These are phyloP conservation scores for Bubo bubo DNA, from an alignment of 2,113 vertebrate genomes.

Conservation along the genomic window DNA sequence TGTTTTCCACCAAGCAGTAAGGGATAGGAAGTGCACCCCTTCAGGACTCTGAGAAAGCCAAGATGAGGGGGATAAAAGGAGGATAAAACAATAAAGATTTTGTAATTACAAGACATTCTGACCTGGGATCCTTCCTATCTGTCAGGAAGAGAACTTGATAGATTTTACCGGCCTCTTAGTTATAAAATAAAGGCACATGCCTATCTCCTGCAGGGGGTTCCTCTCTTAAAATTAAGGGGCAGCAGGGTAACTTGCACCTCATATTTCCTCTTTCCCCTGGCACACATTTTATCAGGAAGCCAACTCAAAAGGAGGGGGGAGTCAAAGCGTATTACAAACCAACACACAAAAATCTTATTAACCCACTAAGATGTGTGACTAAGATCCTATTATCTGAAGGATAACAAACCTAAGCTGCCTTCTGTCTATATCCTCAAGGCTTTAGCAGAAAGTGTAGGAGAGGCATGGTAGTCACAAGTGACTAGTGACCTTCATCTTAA, in stretches of 20 bases:
- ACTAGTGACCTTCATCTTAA: neutral
- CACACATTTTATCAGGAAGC: neutral
- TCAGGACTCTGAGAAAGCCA: neutral
- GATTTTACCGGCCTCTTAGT: neutral
- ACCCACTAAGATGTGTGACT: neutral
- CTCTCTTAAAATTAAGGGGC: neutral
- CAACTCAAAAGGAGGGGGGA: neutral
- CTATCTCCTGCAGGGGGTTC: neutral
- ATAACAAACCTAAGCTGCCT: neutral
- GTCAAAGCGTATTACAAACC: slow-evolving; percentile 7
- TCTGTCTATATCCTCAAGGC: neutral
- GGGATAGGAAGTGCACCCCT: neutral
- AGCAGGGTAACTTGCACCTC: neutral
- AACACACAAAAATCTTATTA: neutral
- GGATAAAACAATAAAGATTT: neutral
- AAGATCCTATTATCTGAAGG: neutral
- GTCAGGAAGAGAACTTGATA: neutral
- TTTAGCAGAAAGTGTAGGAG: neutral
- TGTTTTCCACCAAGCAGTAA: neutral
- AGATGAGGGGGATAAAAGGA: neutral
- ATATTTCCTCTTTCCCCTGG: neutral
- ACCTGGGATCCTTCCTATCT: neutral
- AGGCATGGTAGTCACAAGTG: neutral
- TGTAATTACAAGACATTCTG: neutral
- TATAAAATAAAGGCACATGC: neutral